These are phyloP conservation scores for Phyllotis vaccarum DNA, from an alignment of 2,797 vertebrate species.

Conservation along the genomic window DNA sequence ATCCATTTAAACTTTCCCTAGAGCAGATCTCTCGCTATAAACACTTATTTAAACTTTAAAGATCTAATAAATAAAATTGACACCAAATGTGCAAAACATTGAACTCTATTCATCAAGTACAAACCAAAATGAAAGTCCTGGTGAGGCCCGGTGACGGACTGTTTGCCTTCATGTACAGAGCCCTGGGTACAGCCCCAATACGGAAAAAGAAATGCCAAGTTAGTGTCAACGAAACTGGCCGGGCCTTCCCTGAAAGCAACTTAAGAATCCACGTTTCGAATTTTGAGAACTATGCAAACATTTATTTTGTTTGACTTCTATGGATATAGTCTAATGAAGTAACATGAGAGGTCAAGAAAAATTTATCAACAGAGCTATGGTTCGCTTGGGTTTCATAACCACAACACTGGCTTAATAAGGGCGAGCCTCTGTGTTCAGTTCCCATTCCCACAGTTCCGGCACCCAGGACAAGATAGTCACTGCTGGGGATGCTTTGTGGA, in stretches of 20 bases:
- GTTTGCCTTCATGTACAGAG: not conserved
- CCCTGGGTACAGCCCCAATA: not conserved
- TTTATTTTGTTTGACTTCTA: conserved; percentile 32
- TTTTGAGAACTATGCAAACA: not conserved
- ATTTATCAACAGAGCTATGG: not conserved
- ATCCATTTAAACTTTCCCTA: conserved; percentile 48
- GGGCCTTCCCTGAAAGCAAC: not conserved
- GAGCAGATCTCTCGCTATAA: conserved; percentile 9
- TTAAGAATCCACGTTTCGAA: not conserved
- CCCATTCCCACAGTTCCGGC: not conserved
- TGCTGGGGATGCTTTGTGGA: not conserved
- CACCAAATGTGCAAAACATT: conserved; percentile 13
- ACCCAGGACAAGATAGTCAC: not conserved
- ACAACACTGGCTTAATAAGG: not conserved
- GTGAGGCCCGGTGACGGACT: too few species aligned
- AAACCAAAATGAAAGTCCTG: conserved; percentile 3
- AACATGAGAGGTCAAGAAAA: not conserved
- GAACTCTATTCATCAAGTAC: not conserved
- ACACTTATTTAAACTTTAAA: conserved; percentile 45
- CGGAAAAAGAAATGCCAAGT: not conserved
- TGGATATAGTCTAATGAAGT: not conserved
- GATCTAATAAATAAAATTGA: conserved; percentile 45
- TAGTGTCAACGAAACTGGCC: not conserved
- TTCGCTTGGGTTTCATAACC: not conserved
- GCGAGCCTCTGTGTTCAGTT: too few species aligned